Base-by-base conservation (phyloP, 2,888 invertebrate species). In the Trissolcus japonicus region DNA sequence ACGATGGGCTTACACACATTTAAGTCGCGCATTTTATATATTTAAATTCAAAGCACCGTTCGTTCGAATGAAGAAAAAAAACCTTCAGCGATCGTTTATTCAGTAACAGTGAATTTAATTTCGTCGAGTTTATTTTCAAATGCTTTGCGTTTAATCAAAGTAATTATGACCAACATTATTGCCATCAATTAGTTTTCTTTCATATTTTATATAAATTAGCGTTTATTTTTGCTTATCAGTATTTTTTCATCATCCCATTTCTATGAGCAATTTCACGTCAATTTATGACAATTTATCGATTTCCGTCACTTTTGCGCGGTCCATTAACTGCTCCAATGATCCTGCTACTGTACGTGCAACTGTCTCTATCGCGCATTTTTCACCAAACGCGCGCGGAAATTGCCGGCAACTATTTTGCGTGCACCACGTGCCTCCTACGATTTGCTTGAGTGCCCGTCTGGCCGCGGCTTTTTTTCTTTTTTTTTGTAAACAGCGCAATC, bases 371-470 rank as follows among this genome's bases (percentile, higher is more conserved):
- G 71, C 76, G 56, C 66, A 46, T 72, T 76, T 35, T 77, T 77
- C 62, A 41, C 59, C 21, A 25, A 29, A 51, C 62, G 60, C 46
- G 69, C 66, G 69, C 66, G 57, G 74, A 76, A 76, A 76, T 76
- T 76, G 67, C 68, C 17, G 29, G 35, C 29, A 55, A 50, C 55
- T 61, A 55, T 63, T 35, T 60, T 16, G 66, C 60, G 46, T 51
- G 65, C 56, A 68, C 69, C 76, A 74, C 79, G 79, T 74, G 79
- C 76, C 79, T 79, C 79, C 76, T 66, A 76, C 76, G 79, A 74
- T 76, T 71, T 67, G 74, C 76, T 67, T 59, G 57, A 77, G 9
- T 68, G 67, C 72, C 13, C 62, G 62, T 60, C 61, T 35, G 53
- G 51, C 59, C 48, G 60, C 50, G 46, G 43, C 54, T 61, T 68